Conservation (phyloP, 2,113 vertebrate genomes). For the Gallinago media region DNA sequence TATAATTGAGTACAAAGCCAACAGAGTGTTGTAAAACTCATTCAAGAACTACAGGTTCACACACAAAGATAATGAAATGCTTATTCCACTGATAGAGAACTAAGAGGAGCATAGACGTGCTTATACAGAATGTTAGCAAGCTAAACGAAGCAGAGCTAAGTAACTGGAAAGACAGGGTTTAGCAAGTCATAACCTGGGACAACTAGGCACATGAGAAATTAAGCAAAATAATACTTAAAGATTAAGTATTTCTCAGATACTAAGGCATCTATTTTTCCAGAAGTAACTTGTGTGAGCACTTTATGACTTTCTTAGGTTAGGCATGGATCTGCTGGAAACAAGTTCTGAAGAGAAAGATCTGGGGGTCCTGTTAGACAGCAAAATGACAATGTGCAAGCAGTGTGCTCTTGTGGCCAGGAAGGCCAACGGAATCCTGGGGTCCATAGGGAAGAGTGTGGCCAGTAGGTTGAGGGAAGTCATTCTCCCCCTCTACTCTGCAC, state of each 20-base stretch:
- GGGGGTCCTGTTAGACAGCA: too few relatives aligned
- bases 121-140: background rate
- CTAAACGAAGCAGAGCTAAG: background rate
- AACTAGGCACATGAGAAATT: background rate
- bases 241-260: background rate
- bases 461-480: too few relatives aligned
- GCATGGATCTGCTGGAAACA: too few relatives aligned
- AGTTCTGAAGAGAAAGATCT: too few relatives aligned
- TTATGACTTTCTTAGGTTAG: background rate
- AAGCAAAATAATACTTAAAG: background rate
- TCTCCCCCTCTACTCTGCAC: too few relatives aligned
- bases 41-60: background rate
- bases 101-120: background rate
- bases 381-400: too few relatives aligned
- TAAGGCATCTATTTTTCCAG: background rate
- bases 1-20: background rate
- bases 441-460: too few relatives aligned
- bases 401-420: too few relatives aligned
- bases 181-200: background rate
- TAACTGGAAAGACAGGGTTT: background rate
- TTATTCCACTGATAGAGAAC: background rate
- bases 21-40: background rate
- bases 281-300: background rate
- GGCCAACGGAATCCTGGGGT: too few relatives aligned
- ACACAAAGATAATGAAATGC: background rate